A percentile compares a stretch with the other conserved stretches of the same genome.
These are phyloP conservation scores for Mechanitis mazaeus DNA, from an alignment of 2,888 invertebrate genomes.

Conservation along the genomic window DNA sequence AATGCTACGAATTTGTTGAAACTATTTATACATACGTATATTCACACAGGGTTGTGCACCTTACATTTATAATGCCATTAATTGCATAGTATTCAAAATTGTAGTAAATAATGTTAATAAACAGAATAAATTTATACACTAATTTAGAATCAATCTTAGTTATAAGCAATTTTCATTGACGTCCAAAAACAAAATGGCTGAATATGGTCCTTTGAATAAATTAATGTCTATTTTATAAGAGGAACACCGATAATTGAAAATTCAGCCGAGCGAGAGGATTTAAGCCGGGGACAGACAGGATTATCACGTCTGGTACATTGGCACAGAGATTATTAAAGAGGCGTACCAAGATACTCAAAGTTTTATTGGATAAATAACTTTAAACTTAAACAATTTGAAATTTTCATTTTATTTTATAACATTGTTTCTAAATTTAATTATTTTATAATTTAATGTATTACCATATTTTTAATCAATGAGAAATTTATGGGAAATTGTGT, in stretches of 20 bases:
- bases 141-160: slow-evolving; percentile 6
- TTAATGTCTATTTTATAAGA: slow-evolving; percentile 41
- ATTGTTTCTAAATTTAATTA: not conserved
- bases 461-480: too few relatives aligned
- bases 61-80: too few relatives aligned
- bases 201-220: slow-evolving; percentile 36
- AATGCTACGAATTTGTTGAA: not conserved
- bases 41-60: too few relatives aligned
- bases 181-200: slow-evolving; percentile 28
- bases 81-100: too few relatives aligned
- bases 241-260: slow-evolving; percentile 52
- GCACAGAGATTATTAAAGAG: slow-evolving; percentile 5
- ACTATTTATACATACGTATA: too few relatives aligned
- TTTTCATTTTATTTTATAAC: not conserved
- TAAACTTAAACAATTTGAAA: not conserved
- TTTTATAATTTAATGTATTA: too few relatives aligned
- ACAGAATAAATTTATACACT: not conserved
- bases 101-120: too few relatives aligned
- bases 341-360: slow-evolving; percentile 3
- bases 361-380: slow-evolving; percentile 1
- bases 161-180: slow-evolving; percentile 3
- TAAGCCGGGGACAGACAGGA: slow-evolving; percentile 38
- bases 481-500: too few relatives aligned
- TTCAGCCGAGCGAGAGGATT: slow-evolving; percentile 39
- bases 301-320: slow-evolving; percentile 13